Evolutionary conservation across 1,140 invertebrate species (phyloP), one percentile per base, ranked within the genome.

Genomic region (Saccostrea cuccullata): DNA sequence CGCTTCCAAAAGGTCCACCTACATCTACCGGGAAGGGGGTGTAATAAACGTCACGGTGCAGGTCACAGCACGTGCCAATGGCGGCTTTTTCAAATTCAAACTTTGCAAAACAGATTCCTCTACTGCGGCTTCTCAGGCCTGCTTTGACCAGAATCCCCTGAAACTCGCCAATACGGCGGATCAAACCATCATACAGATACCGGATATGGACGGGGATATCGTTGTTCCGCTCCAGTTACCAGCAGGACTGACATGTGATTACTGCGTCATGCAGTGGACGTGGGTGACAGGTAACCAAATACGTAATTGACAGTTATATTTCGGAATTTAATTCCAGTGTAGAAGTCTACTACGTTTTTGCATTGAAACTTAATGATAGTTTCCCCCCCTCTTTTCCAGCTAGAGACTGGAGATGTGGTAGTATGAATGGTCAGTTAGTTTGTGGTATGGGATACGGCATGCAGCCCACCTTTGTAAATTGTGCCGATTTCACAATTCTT

Each of bases 381-480:
- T 8, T 47, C 6, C 6, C 47, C 5, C 9, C 47, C 47, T 47
- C 6, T 47, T 47, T 47, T 20, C 17, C 56, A 88, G 87, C 87
- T 0, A 82, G 84, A 17, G 87, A 88, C 55, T 88, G 84, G 67
- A 60, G 84, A 64, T 88, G 87, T 60, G 67, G 55, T 12, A 82
- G 83, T 20, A 55, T 67, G 55, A 64, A 85, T 58, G 84, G 84
- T 60, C 55, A 85, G 56, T 64, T 85, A 6, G 55, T 85, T 1
- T 88, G 87, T 55, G 87, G 87, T 36, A 55, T 86, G 36, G 87
- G 87, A 47, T 86, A 85, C 55, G 84, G 87, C 36, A 73, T 85
- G 56, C 87, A 88, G 55, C 30, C 67, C 11, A 82, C 87, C 1
- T 88, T 40, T 47, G 87, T 88, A 3, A 88, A 88, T n/a, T 88